These are phyloP conservation scores for Listronotus oregonensis DNA, from an alignment of 1,140 invertebrate genomes.

Conservation along the genomic window DNA sequence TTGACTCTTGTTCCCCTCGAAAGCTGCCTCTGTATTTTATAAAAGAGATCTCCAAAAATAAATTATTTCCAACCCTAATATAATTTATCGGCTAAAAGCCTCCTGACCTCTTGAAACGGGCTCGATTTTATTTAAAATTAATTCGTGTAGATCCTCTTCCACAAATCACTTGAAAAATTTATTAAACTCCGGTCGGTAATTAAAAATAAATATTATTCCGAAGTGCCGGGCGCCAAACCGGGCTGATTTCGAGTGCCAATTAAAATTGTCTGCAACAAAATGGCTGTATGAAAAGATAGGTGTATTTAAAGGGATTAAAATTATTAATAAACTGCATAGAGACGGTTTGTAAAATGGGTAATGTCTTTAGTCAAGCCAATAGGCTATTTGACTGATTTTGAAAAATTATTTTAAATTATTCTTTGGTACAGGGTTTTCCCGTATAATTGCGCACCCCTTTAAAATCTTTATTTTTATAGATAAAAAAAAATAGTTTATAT, in stretches of 20 bases:
- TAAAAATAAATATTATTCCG: constrained; percentile 16
- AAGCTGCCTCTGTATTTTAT: background rate
- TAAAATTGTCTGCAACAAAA: constrained; percentile 13
- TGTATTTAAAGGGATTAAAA: background rate
- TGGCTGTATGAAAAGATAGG: background rate
- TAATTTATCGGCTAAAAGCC: constrained; percentile 15
- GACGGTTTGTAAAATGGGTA: too few species aligned
- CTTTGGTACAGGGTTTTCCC: too few species aligned
- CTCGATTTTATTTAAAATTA: constrained; percentile 17
- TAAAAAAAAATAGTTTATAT: too few species aligned
- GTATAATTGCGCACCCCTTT: too few species aligned
- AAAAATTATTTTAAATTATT: too few species aligned
- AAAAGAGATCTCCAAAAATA: constrained; percentile 15
- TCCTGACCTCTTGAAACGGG: background rate
- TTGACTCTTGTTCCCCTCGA: background rate
- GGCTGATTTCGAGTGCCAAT: constrained; percentile 8
- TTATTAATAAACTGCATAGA: too few species aligned
- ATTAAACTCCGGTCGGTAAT: constrained; percentile 10
- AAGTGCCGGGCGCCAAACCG: background rate
- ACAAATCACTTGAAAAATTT: constrained; percentile 17
- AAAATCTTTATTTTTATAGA: too few species aligned
- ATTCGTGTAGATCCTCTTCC: constrained; percentile 5
- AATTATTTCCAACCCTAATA: constrained; percentile 12
- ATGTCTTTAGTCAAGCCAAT: too few species aligned
- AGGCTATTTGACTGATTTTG: too few species aligned